Evolutionary conservation across 2,797 vertebrate species (phyloP), one percentile per base, ranked within the genome.

Genomic region (Sebastes matsubarae): DNA sequence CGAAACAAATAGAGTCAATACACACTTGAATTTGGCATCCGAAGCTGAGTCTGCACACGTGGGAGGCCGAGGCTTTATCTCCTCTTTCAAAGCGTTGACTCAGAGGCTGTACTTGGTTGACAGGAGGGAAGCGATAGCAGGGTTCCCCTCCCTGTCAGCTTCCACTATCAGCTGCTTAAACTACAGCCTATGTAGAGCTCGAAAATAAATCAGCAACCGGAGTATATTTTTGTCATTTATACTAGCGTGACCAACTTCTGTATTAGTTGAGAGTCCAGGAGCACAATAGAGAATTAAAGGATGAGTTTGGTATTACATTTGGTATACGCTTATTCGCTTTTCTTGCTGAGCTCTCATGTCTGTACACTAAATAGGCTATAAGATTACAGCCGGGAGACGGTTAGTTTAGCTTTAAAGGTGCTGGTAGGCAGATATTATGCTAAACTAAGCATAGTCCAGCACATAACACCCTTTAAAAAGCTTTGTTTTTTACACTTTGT

Each of bases 21-120:
- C 72, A 66, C 71, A 36, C 36, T 78, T 8, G 30, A 60, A 50
- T 72, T 42, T 77, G 60, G 61, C 64, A 75, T 79, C 68, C 61
- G 16, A 71, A 64, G 68, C 59, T 1, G 14, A 46, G 70, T 74
- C 73, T 69, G 58, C 61, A 77, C 75, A 84, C 16, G 59, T 54
- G 81, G 83, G 86, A 83, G 81, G 80, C 75, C 46, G 6, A 71
- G 79, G 77, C 70, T 80, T 90, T 90, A 88, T 83, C 91, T 91
- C 68, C 54, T 83, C 57, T 77, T 88, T 83, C 68, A 84, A 88
- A 87, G 82, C 81, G 69, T 72, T 81, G 82, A 89, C 77, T 91
- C 86, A 63, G 61, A 83, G 77, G 77, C 80, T 60, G 84, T 75
- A 30, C 72, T 36, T 77, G 3, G 74, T 72, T 87, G 89, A 84